Conservation (phyloP, 1,140 invertebrate species). For the Mizuhopecten yessoensis region DNA sequence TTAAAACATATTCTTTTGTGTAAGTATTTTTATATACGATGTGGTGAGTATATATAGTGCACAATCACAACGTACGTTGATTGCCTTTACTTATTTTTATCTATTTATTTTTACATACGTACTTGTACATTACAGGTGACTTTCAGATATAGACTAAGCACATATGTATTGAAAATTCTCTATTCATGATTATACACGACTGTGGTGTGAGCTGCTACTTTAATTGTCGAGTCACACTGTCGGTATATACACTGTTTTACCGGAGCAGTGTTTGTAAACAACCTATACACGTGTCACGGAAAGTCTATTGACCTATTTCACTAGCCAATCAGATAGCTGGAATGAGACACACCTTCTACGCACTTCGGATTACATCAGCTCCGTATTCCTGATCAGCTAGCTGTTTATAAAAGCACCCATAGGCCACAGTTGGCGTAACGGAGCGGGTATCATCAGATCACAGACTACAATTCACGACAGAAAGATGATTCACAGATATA, state of each 20-base stretch:
- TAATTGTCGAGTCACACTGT: neutral
- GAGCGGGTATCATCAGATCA: neutral
- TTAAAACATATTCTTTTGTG: too few relatives aligned
- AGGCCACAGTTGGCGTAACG: neutral
- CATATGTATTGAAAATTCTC: too few relatives aligned
- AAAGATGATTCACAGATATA: too few relatives aligned
- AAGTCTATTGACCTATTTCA: neutral
- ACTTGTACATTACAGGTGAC: too few relatives aligned
- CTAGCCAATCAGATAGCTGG: neutral
- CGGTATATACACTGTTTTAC: neutral
- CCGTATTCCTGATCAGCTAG: neutral
- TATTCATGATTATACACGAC: too few relatives aligned
- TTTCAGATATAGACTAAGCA: too few relatives aligned
- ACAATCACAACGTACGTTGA: too few relatives aligned
- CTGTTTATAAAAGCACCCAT: neutral
- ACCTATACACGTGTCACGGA: slow-evolving; percentile 5
- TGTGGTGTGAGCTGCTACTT: too few relatives aligned
- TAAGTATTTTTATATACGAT: too few relatives aligned
- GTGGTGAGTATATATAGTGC: too few relatives aligned
- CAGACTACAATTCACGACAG: neutral
- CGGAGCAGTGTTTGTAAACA: slow-evolving; percentile 8
- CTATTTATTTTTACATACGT: too few relatives aligned
- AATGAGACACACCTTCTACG: neutral
- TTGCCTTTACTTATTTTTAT: too few relatives aligned
- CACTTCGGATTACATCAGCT: neutral